Percentiles rank a stretch among this genome's conserved stretches.
These are phyloP conservation scores for Laspeyria flexula DNA, from an alignment of 2,888 invertebrate genomes.

Conservation along the genomic window DNA sequence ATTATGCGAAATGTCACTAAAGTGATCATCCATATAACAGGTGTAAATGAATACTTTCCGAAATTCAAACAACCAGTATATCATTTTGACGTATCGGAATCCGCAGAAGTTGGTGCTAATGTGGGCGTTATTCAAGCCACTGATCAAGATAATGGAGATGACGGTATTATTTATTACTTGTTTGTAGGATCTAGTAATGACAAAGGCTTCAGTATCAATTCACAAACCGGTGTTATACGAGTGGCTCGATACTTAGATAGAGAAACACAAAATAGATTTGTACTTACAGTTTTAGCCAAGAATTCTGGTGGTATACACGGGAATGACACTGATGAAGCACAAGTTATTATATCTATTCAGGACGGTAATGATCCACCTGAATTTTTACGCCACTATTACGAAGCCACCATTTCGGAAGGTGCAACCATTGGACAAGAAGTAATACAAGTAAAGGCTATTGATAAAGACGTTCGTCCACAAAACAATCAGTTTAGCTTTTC, in stretches of 20 bases:
- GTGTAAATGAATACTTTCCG: slow-evolving; percentile 95
- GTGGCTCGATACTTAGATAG: slow-evolving; percentile 94
- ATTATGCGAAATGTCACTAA: slow-evolving; percentile 91
- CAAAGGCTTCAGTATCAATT: slow-evolving; percentile 94
- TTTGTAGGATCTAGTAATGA: slow-evolving; percentile 97
- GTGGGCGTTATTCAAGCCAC: slow-evolving; percentile 95
- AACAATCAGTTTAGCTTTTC: slow-evolving; percentile 97
- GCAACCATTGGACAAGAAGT: slow-evolving; percentile 91
- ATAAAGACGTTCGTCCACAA: slow-evolving; percentile 95
- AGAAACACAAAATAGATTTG: slow-evolving; percentile 95
- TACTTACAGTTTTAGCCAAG: slow-evolving; percentile 96
- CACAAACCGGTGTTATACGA: slow-evolving; percentile 93
- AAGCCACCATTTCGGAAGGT: slow-evolving; percentile 93
- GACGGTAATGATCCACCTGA: slow-evolving; percentile 99
- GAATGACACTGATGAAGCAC: slow-evolving; percentile 98
- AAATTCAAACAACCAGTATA: slow-evolving; percentile 95
- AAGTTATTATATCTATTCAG: slow-evolving; percentile 96
- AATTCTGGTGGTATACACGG: slow-evolving; percentile 97
- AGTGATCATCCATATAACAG: slow-evolving; percentile 91
- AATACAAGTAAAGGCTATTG: slow-evolving; percentile 92
- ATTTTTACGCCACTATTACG: slow-evolving; percentile 92
- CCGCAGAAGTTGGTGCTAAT: slow-evolving; percentile 93
- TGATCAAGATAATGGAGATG: slow-evolving; percentile 95
- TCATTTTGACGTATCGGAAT: slow-evolving; percentile 97
- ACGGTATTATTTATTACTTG: slow-evolving; percentile 95